Evolutionary conservation across 2,797 vertebrate species (phyloP).

Genomic region (Hydrophis major): DNA sequence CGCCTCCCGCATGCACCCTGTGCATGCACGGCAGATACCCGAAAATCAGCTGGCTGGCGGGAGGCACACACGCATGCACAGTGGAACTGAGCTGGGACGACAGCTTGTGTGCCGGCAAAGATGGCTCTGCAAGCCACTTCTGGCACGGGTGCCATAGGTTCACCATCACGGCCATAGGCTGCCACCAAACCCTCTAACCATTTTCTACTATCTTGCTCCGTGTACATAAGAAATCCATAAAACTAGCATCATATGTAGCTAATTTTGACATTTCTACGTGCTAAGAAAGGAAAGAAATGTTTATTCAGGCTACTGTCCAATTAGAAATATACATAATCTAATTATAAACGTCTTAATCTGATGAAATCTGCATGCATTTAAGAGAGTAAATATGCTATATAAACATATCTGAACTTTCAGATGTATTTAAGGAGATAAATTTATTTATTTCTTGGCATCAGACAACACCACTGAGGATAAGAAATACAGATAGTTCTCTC

Average conservation of each 20-base stretch:
- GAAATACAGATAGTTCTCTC: not conserved
- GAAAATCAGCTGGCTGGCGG: no score
- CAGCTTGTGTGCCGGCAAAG: no score
- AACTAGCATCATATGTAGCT: not conserved
- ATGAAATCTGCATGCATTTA: not conserved
- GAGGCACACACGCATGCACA: no score
- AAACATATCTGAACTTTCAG: not conserved
- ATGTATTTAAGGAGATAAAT: not conserved
- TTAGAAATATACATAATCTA: not conserved
- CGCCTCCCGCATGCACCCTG: no score
- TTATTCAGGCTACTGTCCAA: not conserved
- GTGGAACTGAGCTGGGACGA: no score
- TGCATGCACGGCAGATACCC: no score
- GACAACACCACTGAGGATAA: not conserved
- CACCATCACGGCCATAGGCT: not conserved
- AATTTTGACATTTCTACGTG: not conserved
- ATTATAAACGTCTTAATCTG: not conserved
- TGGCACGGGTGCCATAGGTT: no score
- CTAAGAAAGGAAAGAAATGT: not conserved
- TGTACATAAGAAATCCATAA: not conserved
- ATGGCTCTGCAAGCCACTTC: no score
- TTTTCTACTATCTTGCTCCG: not conserved
- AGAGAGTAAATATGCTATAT: not conserved
- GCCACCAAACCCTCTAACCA: not conserved
- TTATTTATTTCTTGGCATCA: not conserved